Evolutionary conservation across 2,888 invertebrate genomes (phyloP).

Genomic region (Protonemura montana): DNA sequence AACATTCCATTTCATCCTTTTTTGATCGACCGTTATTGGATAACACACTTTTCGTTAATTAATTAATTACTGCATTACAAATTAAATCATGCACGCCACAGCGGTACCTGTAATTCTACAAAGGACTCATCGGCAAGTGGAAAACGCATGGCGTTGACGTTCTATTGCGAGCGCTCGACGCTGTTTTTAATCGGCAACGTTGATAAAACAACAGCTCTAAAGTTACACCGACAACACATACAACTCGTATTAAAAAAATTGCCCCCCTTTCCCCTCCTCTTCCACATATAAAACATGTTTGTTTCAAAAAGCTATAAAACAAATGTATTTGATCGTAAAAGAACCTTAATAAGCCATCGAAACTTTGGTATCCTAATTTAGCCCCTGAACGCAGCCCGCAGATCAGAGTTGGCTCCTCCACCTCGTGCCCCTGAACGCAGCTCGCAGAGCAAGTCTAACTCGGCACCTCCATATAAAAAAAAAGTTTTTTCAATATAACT

Average conservation of each 20-base stretch:
- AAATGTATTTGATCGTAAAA: background rate
- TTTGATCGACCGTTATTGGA: background rate
- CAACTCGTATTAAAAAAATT: background rate
- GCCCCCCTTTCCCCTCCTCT: background rate
- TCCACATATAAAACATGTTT: background rate
- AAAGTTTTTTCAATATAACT: no score
- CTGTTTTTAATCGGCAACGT: background rate
- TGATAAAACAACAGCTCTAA: background rate
- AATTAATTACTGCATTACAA: slow-evolving; percentile 1
- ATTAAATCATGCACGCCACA: background rate
- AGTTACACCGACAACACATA: background rate
- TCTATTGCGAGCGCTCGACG: background rate
- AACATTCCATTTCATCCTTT: background rate
- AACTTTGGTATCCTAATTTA: background rate
- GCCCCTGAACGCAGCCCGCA: background rate
- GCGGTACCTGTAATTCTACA: background rate
- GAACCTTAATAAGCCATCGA: background rate
- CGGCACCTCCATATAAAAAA: no score
- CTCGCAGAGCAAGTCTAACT: no score
- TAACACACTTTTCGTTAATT: background rate
- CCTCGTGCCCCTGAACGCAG: no score
- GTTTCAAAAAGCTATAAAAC: background rate
- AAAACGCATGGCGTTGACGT: background rate
- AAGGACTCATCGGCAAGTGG: background rate
- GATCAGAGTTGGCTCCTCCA: background rate